Evolutionary conservation across 1,140 invertebrate species (phyloP).

Genomic region (Pollicipes pollicipes): DNA sequence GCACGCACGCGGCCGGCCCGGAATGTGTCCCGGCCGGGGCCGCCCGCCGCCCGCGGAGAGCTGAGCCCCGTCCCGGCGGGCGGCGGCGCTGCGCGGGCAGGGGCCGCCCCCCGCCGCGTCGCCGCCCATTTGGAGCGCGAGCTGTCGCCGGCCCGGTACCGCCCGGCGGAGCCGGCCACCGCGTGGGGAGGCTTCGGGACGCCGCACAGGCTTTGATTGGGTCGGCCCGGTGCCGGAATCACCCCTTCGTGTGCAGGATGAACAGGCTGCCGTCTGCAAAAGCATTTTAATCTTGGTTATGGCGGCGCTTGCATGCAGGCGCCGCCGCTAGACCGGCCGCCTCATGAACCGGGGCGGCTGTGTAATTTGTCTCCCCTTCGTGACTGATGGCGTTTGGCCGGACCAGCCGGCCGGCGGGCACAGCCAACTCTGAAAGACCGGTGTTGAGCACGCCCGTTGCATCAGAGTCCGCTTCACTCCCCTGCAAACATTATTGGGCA

Average conservation of each 20-base stretch:
- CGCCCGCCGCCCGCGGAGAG: no score
- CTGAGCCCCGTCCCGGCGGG: no score
- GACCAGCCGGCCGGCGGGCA: neutral
- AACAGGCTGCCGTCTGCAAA: neutral
- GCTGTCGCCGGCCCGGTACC: neutral
- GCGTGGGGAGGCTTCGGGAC: no score
- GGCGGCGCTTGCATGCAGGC: neutral
- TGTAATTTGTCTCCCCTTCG: neutral
- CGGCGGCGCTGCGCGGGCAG: neutral
- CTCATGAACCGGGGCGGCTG: no score
- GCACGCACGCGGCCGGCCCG: no score
- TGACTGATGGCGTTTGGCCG: neutral
- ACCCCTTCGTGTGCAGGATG: neutral
- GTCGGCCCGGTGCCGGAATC: neutral
- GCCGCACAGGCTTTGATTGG: neutral
- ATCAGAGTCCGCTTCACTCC: no score
- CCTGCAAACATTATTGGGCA: no score
- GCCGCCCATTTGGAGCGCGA: neutral
- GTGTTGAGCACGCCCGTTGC: no score
- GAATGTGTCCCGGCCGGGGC: neutral
- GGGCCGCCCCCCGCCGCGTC: no score
- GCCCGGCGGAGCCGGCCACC: no score
- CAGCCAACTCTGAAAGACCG: no score
- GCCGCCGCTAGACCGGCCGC: no score
- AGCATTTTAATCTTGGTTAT: neutral